These are phyloP conservation scores for Lucifuga dentata DNA, from an alignment of 2,113 vertebrate genomes.

Conservation along the genomic window DNA sequence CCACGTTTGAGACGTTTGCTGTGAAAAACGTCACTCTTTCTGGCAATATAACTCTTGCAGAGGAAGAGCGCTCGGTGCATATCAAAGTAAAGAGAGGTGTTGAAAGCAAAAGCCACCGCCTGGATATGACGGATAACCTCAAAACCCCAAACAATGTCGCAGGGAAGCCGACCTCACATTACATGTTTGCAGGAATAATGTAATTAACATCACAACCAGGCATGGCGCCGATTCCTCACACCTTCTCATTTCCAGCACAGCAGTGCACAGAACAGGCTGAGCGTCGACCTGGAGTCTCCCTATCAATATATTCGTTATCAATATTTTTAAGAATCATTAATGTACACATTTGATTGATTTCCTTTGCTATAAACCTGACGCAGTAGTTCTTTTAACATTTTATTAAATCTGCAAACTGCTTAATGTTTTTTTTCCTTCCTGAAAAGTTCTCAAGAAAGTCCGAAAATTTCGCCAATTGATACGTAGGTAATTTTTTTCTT, in stretches of 20 bases:
- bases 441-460: not conserved
- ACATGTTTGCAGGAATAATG: constrained; percentile 80
- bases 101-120: constrained; percentile 84
- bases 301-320: not conserved
- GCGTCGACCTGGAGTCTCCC: not conserved
- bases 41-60: constrained; percentile 87
- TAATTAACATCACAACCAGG: constrained; percentile 86
- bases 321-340: not conserved
- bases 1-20: constrained; percentile 76
- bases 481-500: no score
- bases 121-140: constrained; percentile 89
- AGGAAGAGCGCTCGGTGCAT: constrained; percentile 89
- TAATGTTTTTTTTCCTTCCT: not conserved
- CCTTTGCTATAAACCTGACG: no score
- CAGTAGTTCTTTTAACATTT: not conserved
- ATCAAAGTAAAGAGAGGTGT: constrained; percentile 92
- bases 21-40: constrained; percentile 91
- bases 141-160: constrained; percentile 85
- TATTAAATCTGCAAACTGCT: not conserved
- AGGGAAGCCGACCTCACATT: constrained; percentile 83
- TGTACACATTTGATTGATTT: not conserved
- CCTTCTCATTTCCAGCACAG: constrained; percentile 52
- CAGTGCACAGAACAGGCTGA: constrained; percentile 20
- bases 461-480: accelerated
- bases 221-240: constrained; percentile 77